Evolutionary conservation across 2,888 invertebrate species (phyloP).

Genomic region (Desoria tigrina): DNA sequence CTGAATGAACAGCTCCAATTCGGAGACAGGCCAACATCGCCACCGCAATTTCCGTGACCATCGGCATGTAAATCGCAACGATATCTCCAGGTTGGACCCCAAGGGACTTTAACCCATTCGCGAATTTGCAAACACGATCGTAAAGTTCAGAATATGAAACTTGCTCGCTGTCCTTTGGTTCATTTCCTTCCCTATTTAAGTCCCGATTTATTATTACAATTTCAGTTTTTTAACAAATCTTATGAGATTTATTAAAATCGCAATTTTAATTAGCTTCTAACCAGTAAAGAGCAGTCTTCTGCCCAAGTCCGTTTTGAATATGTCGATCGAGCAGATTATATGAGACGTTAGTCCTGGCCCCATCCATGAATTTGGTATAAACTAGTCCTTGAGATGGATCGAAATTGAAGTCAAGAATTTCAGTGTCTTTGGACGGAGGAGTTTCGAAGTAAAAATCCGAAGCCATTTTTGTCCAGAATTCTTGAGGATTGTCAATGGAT

Average conservation of each 20-base stretch:
- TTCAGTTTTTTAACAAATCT: no score
- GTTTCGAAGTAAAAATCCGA: slow-evolving; percentile 88
- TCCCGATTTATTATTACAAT: no score
- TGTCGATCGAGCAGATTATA: slow-evolving; percentile 92
- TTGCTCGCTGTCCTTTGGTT: slow-evolving; percentile 84
- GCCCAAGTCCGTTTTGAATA: slow-evolving; percentile 80
- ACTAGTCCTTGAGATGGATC: slow-evolving; percentile 83
- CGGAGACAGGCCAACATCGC: slow-evolving; percentile 93
- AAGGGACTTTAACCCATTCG: slow-evolving; percentile 73
- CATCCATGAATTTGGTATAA: slow-evolving; percentile 90
- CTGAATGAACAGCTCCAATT: slow-evolving; percentile 87
- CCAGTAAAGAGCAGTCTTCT: slow-evolving; percentile 92
- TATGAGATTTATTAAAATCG: no score
- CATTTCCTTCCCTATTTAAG: slow-evolving; percentile 99
- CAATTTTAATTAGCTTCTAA: no score
- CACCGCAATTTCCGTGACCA: slow-evolving; percentile 88
- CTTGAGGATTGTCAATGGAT: slow-evolving; percentile 82
- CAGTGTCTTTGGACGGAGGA: no score
- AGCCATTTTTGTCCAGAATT: slow-evolving; percentile 89
- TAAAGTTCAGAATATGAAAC: slow-evolving; percentile 84
- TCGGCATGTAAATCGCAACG: slow-evolving; percentile 96
- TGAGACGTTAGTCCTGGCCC: slow-evolving; percentile 89
- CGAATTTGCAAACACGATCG: slow-evolving; percentile 74
- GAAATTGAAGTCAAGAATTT: no score
- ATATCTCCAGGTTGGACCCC: slow-evolving; percentile 85